A percentile compares a stretch with the other conserved stretches of the same genome.
phyloP scores from a whole-genome alignment of 2,888 invertebrate genomes.

The Scaptomyza tumidula region DNA sequence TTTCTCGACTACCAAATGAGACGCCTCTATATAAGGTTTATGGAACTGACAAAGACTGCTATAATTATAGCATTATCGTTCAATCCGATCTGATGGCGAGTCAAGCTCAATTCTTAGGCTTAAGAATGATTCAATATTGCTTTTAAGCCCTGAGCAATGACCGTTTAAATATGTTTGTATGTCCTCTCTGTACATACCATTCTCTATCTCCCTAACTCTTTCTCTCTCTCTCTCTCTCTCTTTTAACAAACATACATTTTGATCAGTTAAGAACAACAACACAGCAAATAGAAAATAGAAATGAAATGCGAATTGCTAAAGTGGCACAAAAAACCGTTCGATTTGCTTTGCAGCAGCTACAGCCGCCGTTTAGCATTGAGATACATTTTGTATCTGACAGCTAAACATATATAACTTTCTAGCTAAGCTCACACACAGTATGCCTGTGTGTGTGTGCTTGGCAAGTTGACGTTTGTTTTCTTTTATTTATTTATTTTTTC shows the following conservation, averaged over 20 bases:
- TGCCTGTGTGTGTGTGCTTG: background rate
- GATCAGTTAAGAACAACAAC: conserved; percentile 15
- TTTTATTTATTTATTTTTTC: too few species aligned
- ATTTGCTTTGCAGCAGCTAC: conserved; percentile 22
- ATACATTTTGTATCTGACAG: conserved; percentile 45
- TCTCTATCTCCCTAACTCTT: conserved; percentile 4
- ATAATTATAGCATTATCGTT: conserved; percentile 43
- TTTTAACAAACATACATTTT: conserved; percentile 24
- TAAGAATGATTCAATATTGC: conserved; percentile 18
- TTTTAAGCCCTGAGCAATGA: conserved; percentile 35
- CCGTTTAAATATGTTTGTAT: conserved; percentile 24
- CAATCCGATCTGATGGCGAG: conserved; percentile 16
- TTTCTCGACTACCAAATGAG: conserved; percentile 25
- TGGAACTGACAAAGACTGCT: conserved; percentile 3
- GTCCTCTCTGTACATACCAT: background rate
- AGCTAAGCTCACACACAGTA: conserved; percentile 13
- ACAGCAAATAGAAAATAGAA: conserved; percentile 38
- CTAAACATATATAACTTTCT: conserved; percentile 41
- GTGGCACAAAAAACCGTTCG: conserved; percentile 70
- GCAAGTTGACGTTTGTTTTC: conserved; percentile 10
- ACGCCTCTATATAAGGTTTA: background rate
- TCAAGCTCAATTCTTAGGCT: background rate
- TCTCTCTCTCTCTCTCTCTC: background rate
- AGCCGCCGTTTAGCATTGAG: conserved; percentile 33
- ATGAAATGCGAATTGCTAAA: conserved; percentile 43